Evolutionary conservation across 2,113 vertebrate genomes (phyloP).

Genomic region (Fulmarus glacialis): DNA sequence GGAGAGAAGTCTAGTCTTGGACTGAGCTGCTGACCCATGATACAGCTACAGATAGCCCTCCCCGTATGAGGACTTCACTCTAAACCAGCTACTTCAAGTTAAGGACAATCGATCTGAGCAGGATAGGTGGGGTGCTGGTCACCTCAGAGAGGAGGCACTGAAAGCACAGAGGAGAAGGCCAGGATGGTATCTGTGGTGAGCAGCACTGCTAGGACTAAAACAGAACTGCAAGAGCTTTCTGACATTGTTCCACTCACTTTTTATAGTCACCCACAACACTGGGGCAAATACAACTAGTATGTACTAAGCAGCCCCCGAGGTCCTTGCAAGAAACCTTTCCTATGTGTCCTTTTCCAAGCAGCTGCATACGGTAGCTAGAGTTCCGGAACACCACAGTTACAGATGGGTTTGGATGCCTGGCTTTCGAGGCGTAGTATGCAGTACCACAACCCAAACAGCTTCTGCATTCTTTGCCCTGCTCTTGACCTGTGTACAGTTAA

Average conservation of each 20-base stretch:
- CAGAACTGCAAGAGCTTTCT: not conserved
- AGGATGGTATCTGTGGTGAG: not conserved
- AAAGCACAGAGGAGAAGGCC: not conserved
- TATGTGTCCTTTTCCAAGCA: not conserved
- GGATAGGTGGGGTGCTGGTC: not conserved
- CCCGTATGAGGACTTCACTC: fast-evolving
- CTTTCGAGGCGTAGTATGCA: fast-evolving
- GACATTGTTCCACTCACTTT: not conserved
- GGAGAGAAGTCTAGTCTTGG: not conserved
- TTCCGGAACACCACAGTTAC: not conserved
- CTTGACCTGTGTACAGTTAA: not conserved
- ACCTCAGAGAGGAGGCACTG: not conserved
- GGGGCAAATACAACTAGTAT: not conserved
- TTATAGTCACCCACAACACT: not conserved
- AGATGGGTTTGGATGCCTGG: not conserved
- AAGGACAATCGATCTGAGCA: not conserved
- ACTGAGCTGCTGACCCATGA: not conserved
- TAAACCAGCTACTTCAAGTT: not conserved
- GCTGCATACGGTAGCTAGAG: not conserved
- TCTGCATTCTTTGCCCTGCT: not conserved
- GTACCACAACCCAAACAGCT: not conserved
- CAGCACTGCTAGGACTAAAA: not conserved
- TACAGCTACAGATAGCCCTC: not conserved
- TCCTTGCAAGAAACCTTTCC: not conserved
- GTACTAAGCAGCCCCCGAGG: not conserved